phyloP scores from a whole-genome alignment of 2,888 invertebrate genomes.

The Lottia gigantea region DNA sequence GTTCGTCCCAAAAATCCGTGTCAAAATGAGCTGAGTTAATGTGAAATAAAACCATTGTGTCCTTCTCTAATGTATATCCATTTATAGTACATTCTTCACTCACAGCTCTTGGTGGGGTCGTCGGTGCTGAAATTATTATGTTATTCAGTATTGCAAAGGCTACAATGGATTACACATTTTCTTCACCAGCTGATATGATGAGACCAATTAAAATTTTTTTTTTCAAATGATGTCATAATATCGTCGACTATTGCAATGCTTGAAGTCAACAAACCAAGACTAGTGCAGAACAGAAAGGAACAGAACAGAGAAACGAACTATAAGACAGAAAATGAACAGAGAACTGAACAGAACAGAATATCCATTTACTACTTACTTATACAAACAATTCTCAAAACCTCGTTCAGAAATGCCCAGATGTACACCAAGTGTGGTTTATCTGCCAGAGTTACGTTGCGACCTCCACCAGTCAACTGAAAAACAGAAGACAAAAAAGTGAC shows the following conservation, averaged over 20 bases:
- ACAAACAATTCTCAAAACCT: constrained; percentile 22
- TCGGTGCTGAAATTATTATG: constrained; percentile 16
- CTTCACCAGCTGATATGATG: too few relatives aligned
- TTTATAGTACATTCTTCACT: constrained; percentile 22
- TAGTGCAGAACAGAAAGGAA: too few relatives aligned
- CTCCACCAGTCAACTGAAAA: constrained; percentile 23
- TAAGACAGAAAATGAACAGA: too few relatives aligned
- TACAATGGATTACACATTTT: too few relatives aligned
- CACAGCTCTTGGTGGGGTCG: constrained; percentile 22
- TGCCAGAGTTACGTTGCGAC: constrained; percentile 20
- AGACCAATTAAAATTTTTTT: too few relatives aligned
- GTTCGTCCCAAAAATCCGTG: constrained; percentile 33
- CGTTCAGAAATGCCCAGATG: constrained; percentile 21
- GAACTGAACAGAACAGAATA: too few relatives aligned
- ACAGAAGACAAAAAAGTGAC: too few relatives aligned
- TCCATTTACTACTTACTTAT: constrained; percentile 16
- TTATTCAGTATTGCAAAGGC: too few relatives aligned
- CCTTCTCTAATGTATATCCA: constrained; percentile 16
- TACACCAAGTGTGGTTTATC: constrained; percentile 20
- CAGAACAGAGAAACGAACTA: too few relatives aligned
- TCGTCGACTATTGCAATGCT: too few relatives aligned
- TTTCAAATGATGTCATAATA: too few relatives aligned
- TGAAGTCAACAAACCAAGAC: too few relatives aligned
- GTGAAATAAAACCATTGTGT: constrained; percentile 31
- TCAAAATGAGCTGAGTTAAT: constrained; percentile 33